Evolutionary conservation across 2,888 invertebrate species (phyloP), one percentile per base, ranked within the genome.

Genomic region (Aphelenchoides bicaudatus): DNA sequence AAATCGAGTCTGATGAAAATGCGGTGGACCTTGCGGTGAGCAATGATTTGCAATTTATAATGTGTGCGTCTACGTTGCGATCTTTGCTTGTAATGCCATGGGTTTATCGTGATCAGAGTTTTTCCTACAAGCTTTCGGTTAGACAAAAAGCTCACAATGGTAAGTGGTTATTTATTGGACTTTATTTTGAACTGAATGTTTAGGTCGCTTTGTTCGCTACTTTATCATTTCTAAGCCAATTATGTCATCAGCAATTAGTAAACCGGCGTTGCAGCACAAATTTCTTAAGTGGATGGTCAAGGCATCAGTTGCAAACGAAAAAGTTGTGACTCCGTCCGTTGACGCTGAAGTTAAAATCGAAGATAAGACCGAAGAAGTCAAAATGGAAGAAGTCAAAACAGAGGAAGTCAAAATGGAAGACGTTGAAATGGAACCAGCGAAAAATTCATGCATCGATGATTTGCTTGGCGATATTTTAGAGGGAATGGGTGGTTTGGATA

Each of bases 1-100:
- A 10, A 37, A 47, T 61, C 19, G 47, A 61, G 39, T 19, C 21
- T 6, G 34, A 49, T 58, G 23, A 28, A 13, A 28, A 13, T 19
- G 28, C 13, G 13, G 19, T 48, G 8, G 25, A 61, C 19, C 47
- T 56, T 6, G 56, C 67, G n/a, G n/a, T 56, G 28, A 51, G 47
- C 25, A 56, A 67, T 39, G 30, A 52, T 6, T 25, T 71, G 2
- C 50, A 59, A 19, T 37, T 53, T 25, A 29, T 61, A 21, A 67
- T 66, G 65, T 51, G 64, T 27, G 58, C 58, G 2, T 65, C 56
- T 39, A 65, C 66, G 38, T 34, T 71, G 31, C 39, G 66, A 2
- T 55, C 61, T 29, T 39, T 66, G 8, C 13, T 66, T 27, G 49
- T 56, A 1, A 52, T 39, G 23, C 48, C 52, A 8, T 66, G 58